Evolutionary conservation across 2,113 vertebrate species (phyloP).

Genomic region (Typhlomys cinereus): DNA sequence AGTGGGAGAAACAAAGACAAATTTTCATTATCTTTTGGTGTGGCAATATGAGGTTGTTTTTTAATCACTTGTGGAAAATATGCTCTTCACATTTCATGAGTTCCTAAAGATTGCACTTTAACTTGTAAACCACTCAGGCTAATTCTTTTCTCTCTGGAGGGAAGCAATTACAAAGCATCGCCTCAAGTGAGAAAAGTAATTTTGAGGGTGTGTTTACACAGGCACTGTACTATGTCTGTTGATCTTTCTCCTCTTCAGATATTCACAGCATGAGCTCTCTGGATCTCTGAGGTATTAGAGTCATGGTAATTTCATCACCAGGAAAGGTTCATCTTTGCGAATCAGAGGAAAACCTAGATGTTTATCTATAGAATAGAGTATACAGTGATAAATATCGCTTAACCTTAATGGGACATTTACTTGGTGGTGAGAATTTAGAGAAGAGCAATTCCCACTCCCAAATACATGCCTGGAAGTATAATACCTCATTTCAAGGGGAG

Average conservation of each 20-base stretch:
- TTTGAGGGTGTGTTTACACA: conserved; percentile 45
- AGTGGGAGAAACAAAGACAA: neutral
- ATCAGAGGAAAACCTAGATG: neutral
- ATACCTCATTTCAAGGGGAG: neutral
- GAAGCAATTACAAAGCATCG: conserved; percentile 48
- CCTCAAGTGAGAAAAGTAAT: conserved; percentile 63
- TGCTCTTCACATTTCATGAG: conserved; percentile 55
- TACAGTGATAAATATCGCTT: neutral
- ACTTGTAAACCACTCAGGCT: conserved; percentile 54
- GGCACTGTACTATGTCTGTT: neutral
- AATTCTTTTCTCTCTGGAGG: conserved; percentile 61
- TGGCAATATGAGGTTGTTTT: neutral
- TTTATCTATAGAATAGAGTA: neutral
- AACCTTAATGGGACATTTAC: neutral
- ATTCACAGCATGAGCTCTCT: neutral
- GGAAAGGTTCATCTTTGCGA: conserved; percentile 20
- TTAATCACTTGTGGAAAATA: neutral
- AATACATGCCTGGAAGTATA: neutral
- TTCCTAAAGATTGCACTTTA: conserved; percentile 27
- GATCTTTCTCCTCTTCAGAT: conserved; percentile 44
- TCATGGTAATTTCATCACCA: conserved; percentile 16
- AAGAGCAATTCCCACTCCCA: neutral
- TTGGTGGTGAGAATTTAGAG: neutral
- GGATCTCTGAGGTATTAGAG: neutral
- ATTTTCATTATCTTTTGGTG: conserved; percentile 43